Base-by-base conservation (phyloP, 1,140 invertebrate species). In the Parapsyche elsis region DNA sequence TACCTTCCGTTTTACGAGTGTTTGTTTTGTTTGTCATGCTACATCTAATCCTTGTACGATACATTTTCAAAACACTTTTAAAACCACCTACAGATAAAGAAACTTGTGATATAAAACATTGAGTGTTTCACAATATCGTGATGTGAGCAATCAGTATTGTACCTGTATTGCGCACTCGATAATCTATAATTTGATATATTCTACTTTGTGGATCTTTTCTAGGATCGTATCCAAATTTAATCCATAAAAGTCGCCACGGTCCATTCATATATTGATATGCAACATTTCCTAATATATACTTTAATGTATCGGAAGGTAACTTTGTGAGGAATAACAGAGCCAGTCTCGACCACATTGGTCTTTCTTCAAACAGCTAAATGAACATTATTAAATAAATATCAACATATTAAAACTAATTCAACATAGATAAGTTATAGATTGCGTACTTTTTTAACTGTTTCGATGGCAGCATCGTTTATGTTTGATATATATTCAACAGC, bases 221-320 rank as follows among this genome's bases (percentile, higher is more conserved):
- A 0, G 96, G 96, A 89, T 98, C 95, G 84, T 96, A 98, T 0
- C 96, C 96, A 84, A 94, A 92, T 85, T 90, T 92, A 0, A 96
- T 92, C 94, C 96, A 98, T 85, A 95, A 91, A 64, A 92, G 92
- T 76, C 95, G 90, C 95, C 96, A 99, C 0, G 97, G 97, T 0
- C 97, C 97, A 83, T 92, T 94, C 12, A 91, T 90, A 86, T 94
- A 96, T 86, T 96, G 96, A 86, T 96, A 95, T 0, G 96, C 94
- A 0, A 96, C 87, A 26, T 92, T 90, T 0, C 97, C 96, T 53
- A 98, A 87, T 45, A 98, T 90, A 84, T 92, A 91, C 87, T 96
- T 97, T 0, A 97, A 85, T 30, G 92, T 91, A 19, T 92, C 90
- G 4, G 86, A 84, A 0, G 90, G 88, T 81, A 93, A 90, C 44